Evolutionary conservation across 2,888 invertebrate species (phyloP).

Genomic region (Myopa tessellatipennis): DNA sequence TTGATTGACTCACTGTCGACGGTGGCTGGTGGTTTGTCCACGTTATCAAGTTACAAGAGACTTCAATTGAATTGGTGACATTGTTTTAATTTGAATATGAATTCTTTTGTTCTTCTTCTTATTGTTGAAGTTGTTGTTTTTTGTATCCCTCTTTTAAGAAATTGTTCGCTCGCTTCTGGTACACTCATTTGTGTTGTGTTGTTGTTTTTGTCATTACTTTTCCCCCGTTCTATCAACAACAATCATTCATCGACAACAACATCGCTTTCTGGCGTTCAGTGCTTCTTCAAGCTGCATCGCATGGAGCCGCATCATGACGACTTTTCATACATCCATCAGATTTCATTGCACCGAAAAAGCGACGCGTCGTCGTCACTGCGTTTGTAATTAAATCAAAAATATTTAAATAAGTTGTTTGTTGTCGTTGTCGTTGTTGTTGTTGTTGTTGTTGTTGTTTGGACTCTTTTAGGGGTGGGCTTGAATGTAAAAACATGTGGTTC

Average conservation of each 20-base stretch:
- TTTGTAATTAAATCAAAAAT: constrained; percentile 36
- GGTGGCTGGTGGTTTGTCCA: no score
- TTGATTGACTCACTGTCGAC: not conserved
- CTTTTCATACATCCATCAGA: no score
- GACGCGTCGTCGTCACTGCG: not conserved
- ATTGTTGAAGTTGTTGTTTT: not conserved
- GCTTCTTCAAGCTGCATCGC: not conserved
- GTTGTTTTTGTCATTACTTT: not conserved
- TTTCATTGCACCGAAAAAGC: not conserved
- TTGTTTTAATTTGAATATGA: constrained; percentile 10
- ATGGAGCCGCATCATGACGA: not conserved
- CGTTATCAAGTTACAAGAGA: not conserved
- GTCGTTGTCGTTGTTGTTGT: constrained; percentile 17
- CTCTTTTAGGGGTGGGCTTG: not conserved
- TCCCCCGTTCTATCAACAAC: constrained; percentile 14
- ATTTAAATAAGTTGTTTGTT: not conserved
- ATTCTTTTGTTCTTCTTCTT: no score
- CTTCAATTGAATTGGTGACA: constrained; percentile 2
- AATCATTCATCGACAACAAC: constrained; percentile 33
- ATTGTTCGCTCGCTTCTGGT: not conserved
- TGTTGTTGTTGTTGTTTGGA: constrained; percentile 7
- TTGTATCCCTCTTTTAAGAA: not conserved
- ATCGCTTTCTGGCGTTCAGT: constrained; percentile 18
- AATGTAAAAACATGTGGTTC: constrained; percentile 8
- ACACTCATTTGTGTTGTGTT: not conserved